Evolutionary conservation across 1,140 invertebrate species (phyloP).

Genomic region (Papilio polyxenes): DNA sequence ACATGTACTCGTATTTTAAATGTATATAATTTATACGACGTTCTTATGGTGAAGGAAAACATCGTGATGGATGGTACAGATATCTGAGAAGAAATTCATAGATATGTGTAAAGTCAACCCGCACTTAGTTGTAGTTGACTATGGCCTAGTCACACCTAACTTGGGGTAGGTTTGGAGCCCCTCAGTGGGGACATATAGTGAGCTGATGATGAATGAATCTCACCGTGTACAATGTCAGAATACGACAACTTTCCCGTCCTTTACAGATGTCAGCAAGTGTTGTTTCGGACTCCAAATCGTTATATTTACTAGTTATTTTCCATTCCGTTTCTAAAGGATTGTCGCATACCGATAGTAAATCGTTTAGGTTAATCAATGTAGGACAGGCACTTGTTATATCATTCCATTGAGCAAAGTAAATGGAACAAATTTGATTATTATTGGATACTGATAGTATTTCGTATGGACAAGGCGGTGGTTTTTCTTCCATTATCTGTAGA

Average conservation of each 20-base stretch:
- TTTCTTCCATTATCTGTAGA: slow-evolving; percentile 58
- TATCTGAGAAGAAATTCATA: too few relatives aligned
- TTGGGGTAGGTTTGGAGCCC: too few relatives aligned
- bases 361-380: slow-evolving; percentile 43
- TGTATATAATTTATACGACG: too few relatives aligned
- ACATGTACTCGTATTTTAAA: too few relatives aligned
- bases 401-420: slow-evolving; percentile 48
- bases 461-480: slow-evolving; percentile 50
- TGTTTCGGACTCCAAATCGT: slow-evolving; percentile 38
- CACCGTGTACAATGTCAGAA: slow-evolving; percentile 53
- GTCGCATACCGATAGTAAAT: slow-evolving; percentile 49
- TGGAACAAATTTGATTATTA: slow-evolving; percentile 44
- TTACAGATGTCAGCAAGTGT: slow-evolving; percentile 50
- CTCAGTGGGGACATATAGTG: too few relatives aligned
- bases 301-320: slow-evolving; percentile 49
- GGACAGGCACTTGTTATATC: slow-evolving; percentile 44
- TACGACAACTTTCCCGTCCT: slow-evolving; percentile 53
- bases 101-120: too few relatives aligned
- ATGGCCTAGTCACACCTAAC: too few relatives aligned
- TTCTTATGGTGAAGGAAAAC: too few relatives aligned
- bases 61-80: too few relatives aligned
- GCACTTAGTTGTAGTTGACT: too few relatives aligned
- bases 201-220: background rate
- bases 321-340: slow-evolving; percentile 57
- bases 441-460: slow-evolving; percentile 55